phyloP scores from a whole-genome alignment of 2,797 vertebrate genomes.

The Prunella strophiata region DNA sequence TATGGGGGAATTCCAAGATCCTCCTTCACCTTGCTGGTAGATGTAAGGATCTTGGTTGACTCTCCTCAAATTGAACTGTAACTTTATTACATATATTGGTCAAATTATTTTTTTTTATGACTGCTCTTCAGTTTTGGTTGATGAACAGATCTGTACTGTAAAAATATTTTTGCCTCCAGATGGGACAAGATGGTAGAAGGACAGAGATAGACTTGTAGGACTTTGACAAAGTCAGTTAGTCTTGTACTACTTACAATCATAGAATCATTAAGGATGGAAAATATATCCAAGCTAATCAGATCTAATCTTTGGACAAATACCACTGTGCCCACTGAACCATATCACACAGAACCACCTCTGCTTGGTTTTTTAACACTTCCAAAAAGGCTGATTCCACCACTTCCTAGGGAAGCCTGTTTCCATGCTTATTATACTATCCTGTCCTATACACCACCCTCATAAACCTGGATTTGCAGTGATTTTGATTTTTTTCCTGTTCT shows the following conservation, averaged over 20 bases:
- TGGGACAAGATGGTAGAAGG: background rate
- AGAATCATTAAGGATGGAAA: background rate
- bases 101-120: background rate
- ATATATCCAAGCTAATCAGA: background rate
- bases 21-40: background rate
- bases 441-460: background rate
- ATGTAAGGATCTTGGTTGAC: background rate
- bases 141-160: background rate
- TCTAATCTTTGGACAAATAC: background rate
- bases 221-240: background rate
- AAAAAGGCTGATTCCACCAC: background rate
- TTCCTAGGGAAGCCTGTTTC: background rate
- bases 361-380: background rate
- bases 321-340: background rate
- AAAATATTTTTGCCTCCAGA: background rate
- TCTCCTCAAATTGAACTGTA: background rate
- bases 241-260: background rate
- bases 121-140: background rate
- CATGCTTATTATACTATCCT: background rate
- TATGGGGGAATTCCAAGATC: background rate
- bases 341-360: accelerated
- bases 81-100: background rate
- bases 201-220: background rate
- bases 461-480: background rate
- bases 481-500: background rate